Conservation (phyloP, 2,888 invertebrate genomes). For the Trichopria drosophilae region DNA sequence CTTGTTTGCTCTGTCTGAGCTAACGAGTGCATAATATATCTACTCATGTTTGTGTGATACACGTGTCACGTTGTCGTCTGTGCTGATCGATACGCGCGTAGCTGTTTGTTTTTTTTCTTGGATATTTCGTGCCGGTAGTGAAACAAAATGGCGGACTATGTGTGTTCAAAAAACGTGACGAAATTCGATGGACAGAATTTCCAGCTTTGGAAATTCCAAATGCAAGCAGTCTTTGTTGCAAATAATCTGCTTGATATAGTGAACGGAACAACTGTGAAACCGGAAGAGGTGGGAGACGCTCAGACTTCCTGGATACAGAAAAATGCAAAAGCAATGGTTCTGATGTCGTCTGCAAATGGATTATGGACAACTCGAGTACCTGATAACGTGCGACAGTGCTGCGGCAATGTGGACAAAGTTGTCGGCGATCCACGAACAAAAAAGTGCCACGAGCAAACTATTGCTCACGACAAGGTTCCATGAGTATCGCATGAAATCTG, state of each 20-base stretch:
- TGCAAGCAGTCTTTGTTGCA: constrained; percentile 15
- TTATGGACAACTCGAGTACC: constrained; percentile 10
- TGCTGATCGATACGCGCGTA: too few species aligned
- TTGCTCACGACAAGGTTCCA: too few species aligned
- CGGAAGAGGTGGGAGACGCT: background rate
- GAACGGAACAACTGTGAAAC: constrained; percentile 6
- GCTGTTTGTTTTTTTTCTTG: too few species aligned
- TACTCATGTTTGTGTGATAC: too few species aligned
- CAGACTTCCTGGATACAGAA: constrained; percentile 10
- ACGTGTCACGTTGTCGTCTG: too few species aligned
- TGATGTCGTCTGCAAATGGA: constrained; percentile 21
- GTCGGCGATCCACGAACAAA: constrained; percentile 8
- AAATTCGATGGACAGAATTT: constrained; percentile 22
- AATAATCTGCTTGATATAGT: constrained; percentile 19
- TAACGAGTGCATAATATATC: too few species aligned
- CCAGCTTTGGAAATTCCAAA: too few species aligned
- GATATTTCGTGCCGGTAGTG: too few species aligned
- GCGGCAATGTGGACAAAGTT: constrained; percentile 18
- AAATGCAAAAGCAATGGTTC: constrained; percentile 17
- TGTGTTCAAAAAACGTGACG: constrained; percentile 4
- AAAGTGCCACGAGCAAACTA: too few species aligned
- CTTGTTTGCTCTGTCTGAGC: too few species aligned
- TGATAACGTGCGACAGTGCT: constrained; percentile 15
- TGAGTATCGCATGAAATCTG: too few species aligned
- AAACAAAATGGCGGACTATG: too few species aligned